phyloP scores from a whole-genome alignment of 2,888 invertebrate species.

The Dolichomitus sp. region DNA sequence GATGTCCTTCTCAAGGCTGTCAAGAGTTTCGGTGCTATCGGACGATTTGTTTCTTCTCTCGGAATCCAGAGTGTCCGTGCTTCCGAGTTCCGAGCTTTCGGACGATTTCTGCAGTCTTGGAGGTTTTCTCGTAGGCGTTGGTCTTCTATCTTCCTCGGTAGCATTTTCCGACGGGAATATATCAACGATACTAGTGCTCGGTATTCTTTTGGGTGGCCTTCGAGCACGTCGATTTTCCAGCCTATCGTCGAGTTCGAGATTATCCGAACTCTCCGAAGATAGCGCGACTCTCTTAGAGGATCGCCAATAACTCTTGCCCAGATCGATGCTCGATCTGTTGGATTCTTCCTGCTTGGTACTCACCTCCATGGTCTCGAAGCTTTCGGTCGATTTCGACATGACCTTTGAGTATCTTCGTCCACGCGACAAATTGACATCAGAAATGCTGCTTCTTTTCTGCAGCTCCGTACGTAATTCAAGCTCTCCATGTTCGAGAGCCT shows the following conservation, averaged over 20 bases:
- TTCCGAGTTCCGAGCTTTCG: slow-evolving; percentile 84
- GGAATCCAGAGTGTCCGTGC: slow-evolving; percentile 83
- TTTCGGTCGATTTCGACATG: slow-evolving; percentile 82
- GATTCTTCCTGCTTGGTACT: slow-evolving; percentile 67
- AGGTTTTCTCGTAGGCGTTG: slow-evolving; percentile 74
- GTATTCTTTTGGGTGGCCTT: slow-evolving; percentile 79
- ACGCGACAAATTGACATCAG: slow-evolving; percentile 79
- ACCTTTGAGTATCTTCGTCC: slow-evolving; percentile 74
- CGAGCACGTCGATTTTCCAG: slow-evolving; percentile 78
- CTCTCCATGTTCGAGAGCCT: slow-evolving; percentile 70
- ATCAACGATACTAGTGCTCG: slow-evolving; percentile 78
- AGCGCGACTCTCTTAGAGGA: slow-evolving; percentile 75
- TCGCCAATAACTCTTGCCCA: slow-evolving; percentile 69
- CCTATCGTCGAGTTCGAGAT: slow-evolving; percentile 79
- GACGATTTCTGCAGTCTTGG: slow-evolving; percentile 82
- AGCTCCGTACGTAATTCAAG: slow-evolving; percentile 68
- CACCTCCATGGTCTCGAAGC: slow-evolving; percentile 76
- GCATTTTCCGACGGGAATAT: slow-evolving; percentile 70
- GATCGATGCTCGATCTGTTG: slow-evolving; percentile 60
- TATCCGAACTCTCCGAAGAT: slow-evolving; percentile 84
- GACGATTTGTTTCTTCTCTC: slow-evolving; percentile 83
- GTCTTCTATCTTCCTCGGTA: slow-evolving; percentile 72
- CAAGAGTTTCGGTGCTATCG: slow-evolving; percentile 83
- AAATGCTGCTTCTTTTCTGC: slow-evolving; percentile 80
- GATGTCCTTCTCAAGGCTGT: slow-evolving; percentile 82